Conservation (phyloP, 2,797 vertebrate species). For the Neoniphon sammara region DNA sequence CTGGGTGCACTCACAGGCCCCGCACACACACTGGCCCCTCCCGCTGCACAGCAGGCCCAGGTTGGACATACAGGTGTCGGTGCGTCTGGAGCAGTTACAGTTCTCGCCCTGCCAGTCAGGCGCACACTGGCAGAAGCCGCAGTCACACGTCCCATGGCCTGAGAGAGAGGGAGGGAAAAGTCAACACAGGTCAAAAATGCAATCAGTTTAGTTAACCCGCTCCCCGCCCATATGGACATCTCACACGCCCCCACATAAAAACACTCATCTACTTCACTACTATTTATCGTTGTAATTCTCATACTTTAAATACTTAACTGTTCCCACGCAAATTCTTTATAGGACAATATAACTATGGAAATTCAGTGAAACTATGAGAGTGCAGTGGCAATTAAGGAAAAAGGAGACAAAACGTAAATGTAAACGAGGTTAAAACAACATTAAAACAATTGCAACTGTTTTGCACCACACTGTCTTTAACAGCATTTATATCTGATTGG, state of each 20-base stretch:
- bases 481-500: no score
- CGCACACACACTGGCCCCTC: conserved; percentile 91
- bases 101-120: conserved; percentile 95
- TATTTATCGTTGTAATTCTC: no score
- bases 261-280: neutral
- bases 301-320: no score
- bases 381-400: conserved; percentile 4
- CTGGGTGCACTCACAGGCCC: conserved; percentile 93
- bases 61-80: conserved; percentile 94
- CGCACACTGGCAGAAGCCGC: conserved; percentile 93
- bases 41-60: conserved; percentile 93
- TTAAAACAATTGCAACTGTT: neutral
- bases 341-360: conserved; percentile 7
- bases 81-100: conserved; percentile 96
- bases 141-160: conserved; percentile 95
- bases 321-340: no score
- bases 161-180: conserved; percentile 10
- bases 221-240: no score
- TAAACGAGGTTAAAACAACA: neutral
- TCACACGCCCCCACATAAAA: no score
- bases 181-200: neutral
- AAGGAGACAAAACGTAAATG: no score
- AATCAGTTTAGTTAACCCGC: no score
- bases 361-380: conserved; percentile 1
- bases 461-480: no score